Conservation (phyloP, 2,797 vertebrate species). For the Synanceia verrucosa region DNA sequence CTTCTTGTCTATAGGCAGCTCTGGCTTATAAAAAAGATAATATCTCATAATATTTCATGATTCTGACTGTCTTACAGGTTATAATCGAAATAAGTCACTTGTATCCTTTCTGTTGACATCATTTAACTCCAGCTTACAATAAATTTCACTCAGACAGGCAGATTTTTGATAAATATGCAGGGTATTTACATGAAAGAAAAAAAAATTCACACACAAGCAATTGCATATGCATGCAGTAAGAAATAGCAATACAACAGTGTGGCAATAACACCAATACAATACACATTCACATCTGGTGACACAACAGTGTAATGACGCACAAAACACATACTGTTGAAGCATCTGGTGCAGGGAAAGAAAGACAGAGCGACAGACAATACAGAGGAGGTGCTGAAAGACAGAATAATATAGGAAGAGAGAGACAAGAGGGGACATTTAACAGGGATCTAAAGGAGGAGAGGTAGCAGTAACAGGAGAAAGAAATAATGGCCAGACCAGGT, state of each 20-base stretch:
- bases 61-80: background rate
- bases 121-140: background rate
- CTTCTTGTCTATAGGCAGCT: background rate
- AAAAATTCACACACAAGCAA: slow-evolving; percentile 8
- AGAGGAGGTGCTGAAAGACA: slow-evolving; percentile 18
- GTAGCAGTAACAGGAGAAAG: no score
- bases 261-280: slow-evolving; percentile 32
- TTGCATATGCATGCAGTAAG: slow-evolving; percentile 42
- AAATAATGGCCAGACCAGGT: background rate
- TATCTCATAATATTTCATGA: background rate
- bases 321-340: slow-evolving; percentile 74
- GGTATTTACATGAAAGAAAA: slow-evolving; percentile 9
- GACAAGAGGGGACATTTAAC: background rate
- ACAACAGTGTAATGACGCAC: slow-evolving; percentile 74
- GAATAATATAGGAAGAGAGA: background rate
- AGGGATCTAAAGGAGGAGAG: background rate
- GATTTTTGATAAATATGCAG: background rate
- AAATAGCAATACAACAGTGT: slow-evolving; percentile 20
- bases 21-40: no score
- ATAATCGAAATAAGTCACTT: background rate
- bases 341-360: slow-evolving; percentile 68
- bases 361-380: slow-evolving; percentile 31
- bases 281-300: slow-evolving; percentile 64
- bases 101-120: background rate
- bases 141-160: background rate